A percentile compares a stretch with the other conserved stretches of the same genome.
phyloP scores from a whole-genome alignment of 2,113 vertebrate genomes.

The Paedocypris sp. region DNA sequence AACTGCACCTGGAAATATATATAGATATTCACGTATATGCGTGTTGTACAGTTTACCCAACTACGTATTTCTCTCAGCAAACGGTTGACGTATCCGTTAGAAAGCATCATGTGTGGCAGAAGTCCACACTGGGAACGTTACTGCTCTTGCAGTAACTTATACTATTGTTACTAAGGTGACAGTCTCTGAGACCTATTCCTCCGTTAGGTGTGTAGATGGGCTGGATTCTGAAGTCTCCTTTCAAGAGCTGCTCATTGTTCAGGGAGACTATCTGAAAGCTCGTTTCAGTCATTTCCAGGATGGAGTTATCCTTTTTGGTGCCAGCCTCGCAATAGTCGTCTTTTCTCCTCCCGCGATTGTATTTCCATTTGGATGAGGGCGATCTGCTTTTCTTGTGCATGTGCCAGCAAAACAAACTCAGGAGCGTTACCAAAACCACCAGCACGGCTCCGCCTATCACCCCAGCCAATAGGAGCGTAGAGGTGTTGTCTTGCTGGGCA shows the following conservation, averaged over 20 bases:
- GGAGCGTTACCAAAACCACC: slow-evolving; percentile 79
- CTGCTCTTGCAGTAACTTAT: slow-evolving; percentile 91
- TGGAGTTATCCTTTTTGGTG: slow-evolving; percentile 99
- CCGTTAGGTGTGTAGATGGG: slow-evolving; percentile 97
- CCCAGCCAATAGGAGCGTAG: slow-evolving; percentile 84
- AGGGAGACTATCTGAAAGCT: slow-evolving; percentile 99
- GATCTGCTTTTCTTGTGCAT: slow-evolving; percentile 95
- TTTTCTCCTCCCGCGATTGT: slow-evolving; percentile 94
- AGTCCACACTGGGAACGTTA: slow-evolving; percentile 90
- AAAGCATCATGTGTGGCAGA: slow-evolving; percentile 88
- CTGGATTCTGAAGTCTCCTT: slow-evolving; percentile 97
- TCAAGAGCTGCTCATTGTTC: slow-evolving; percentile 98
- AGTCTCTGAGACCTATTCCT: slow-evolving; percentile 94
- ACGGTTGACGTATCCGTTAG: slow-evolving; percentile 30
- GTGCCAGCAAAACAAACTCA: slow-evolving; percentile 93
- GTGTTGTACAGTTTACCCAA: slow-evolving; percentile 62
- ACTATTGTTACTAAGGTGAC: slow-evolving; percentile 93
- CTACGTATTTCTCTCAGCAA: slow-evolving; percentile 52
- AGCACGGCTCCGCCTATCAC: slow-evolving; percentile 88
- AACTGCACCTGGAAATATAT: slow-evolving; percentile 67
- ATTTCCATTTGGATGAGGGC: slow-evolving; percentile 93
- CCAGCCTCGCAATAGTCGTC: slow-evolving; percentile 97
- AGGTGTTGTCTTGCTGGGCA: slow-evolving; percentile 74
- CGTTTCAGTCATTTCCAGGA: slow-evolving; percentile 99
- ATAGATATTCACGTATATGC: slow-evolving; percentile 49